Evolutionary conservation across 2,113 vertebrate genomes (phyloP).

Genomic region (Otolemur garnettii): DNA sequence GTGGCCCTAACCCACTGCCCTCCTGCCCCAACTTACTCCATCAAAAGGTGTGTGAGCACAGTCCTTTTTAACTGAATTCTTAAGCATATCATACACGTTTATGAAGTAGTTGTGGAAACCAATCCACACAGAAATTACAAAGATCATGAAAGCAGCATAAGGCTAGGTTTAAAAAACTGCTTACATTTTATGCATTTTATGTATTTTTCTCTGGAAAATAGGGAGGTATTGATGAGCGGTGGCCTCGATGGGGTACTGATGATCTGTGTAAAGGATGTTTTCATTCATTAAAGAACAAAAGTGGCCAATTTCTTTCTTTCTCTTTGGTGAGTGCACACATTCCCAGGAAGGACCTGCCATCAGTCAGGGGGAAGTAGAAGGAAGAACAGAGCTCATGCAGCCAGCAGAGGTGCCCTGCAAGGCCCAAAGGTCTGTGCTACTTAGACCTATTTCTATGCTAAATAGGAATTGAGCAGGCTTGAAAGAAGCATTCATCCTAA

Average conservation of each 20-base stretch:
- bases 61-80: neutral
- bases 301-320: neutral
- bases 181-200: neutral
- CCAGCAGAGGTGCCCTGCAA: neutral
- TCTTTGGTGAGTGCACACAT: neutral
- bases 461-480: neutral
- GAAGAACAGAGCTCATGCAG: neutral
- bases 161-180: neutral
- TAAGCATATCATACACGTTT: neutral
- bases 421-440: neutral
- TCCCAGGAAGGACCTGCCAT: neutral
- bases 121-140: neutral
- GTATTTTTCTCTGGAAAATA: neutral
- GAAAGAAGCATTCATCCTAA: neutral
- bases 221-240: neutral
- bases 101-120: neutral
- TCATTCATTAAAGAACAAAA: constrained; percentile 1
- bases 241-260: no score
- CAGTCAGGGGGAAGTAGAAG: neutral
- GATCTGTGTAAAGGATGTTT: neutral
- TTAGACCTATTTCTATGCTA: no score
- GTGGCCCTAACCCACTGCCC: neutral
- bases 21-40: neutral
- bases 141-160: neutral
- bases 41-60: neutral